Conservation (phyloP, 2,113 vertebrate species). For the Monarcha castaneiventris region DNA sequence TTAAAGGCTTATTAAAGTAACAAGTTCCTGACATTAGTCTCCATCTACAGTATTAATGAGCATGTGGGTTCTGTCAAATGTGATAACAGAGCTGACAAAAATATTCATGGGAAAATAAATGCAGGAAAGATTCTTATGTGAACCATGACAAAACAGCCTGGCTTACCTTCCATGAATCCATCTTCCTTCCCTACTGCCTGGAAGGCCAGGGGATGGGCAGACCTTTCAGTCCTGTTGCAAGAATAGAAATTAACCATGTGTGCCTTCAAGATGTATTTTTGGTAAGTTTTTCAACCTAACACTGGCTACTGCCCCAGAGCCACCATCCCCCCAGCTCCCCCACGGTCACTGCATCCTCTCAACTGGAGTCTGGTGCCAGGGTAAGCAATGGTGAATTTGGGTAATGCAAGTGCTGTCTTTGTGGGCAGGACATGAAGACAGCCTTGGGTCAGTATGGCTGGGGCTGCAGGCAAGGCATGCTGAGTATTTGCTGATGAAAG, state of each 20-base stretch:
- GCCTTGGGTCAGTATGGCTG: not conserved
- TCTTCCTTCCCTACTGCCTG: not conserved
- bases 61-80: not conserved
- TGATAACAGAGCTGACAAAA: not conserved
- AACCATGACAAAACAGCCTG: not conserved
- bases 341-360: not conserved
- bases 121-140: not conserved
- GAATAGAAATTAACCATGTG: not conserved
- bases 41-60: not conserved
- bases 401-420: not conserved
- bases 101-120: not conserved
- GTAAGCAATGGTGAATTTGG: not conserved
- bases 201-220: not conserved
- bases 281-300: not conserved
- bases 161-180: not conserved
- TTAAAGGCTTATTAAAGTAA: not conserved
- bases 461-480: not conserved
- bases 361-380: not conserved
- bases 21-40: not conserved
- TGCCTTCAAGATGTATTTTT: not conserved
- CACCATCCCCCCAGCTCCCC: fast-evolving
- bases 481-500: not conserved
- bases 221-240: not conserved
- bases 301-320: not conserved
- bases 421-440: not conserved